These are phyloP conservation scores for Ptycholaimellus sp. DNA, from an alignment of 2,888 invertebrate species.

Conservation along the genomic window DNA sequence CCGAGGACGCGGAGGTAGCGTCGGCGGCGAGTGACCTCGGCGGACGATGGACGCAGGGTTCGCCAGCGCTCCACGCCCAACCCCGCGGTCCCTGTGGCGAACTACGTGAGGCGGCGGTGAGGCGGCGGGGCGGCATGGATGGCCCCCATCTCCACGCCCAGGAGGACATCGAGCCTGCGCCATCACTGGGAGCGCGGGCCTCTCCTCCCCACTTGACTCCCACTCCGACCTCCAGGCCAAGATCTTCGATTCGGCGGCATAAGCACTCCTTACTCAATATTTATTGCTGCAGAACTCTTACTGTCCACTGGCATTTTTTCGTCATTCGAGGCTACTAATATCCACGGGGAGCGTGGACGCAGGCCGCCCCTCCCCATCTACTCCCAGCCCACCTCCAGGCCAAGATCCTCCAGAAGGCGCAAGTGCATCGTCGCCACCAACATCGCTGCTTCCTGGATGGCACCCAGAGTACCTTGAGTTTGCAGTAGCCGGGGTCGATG, in stretches of 20 bases:
- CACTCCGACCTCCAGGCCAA: conserved; percentile 82
- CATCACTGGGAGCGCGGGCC: conserved; percentile 46
- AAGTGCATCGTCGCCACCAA: conserved; percentile 98
- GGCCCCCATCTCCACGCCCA: conserved; percentile 87
- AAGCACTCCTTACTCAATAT: too few relatives aligned
- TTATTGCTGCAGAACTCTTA: too few relatives aligned
- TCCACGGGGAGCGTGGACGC: too few relatives aligned
- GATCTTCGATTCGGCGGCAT: conserved; percentile 87
- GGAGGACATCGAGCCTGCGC: conserved; percentile 66
- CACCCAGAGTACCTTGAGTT: too few relatives aligned
- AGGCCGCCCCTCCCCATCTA: too few relatives aligned
- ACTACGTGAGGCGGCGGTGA: conserved; percentile 78
- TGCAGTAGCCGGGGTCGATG: conserved; percentile 84
- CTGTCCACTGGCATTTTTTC: too few relatives aligned
- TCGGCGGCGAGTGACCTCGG: conserved; percentile 86
- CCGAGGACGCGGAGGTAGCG: conserved; percentile 59
- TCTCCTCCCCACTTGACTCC: conserved; percentile 93
- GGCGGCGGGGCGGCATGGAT: conserved; percentile 50
- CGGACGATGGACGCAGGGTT: conserved; percentile 99
- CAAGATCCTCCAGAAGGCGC: conserved; percentile 64
- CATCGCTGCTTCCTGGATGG: conserved; percentile 73
- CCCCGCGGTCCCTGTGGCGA: conserved; percentile 78
- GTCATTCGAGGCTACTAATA: too few relatives aligned
- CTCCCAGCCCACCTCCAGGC: too few relatives aligned
- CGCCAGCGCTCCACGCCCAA: conserved; percentile 82